Evolutionary conservation across 2,113 vertebrate species (phyloP), one percentile per base, ranked within the genome.

Genomic region (Silurus asotus): DNA sequence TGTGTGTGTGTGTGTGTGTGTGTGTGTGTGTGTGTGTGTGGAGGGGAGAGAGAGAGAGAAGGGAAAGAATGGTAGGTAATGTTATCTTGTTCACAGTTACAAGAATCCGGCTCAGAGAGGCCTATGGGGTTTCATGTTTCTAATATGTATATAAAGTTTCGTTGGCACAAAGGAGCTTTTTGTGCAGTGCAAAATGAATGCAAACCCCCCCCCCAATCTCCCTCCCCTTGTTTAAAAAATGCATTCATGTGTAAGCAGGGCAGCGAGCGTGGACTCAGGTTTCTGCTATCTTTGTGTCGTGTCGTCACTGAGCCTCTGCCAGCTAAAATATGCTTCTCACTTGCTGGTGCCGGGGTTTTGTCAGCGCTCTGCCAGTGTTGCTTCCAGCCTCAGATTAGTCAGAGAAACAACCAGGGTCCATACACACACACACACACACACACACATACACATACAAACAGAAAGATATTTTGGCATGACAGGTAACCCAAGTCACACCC

Each of bases 101-200:
- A 95, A 96, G 94, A 95, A 95, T 95, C 93, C 94, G 91, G 92
- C 93, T 93, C 85, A 88, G 90, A 89, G 91, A 92, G 93, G 92
- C 93, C 91, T 80, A 75, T 89, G 89, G 91, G 90, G 95, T 96
- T 95, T 96, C 93, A 69, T 90, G 92, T 96, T 95, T 95, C 95
- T 95, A 95, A 96, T 95, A 96, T 96, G 95, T 94, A 95, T 96
- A 96, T 96, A 95, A 95, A 95, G 95, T 96, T 95, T 96, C 95
- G 92, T 88, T 91, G 58, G 93, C 94, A 95, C 95, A 96, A 95
- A 93, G 90, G 93, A 87, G 90, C 94, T 95, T 95, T 95, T 96
- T 95, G 81, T 96, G 92, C 92, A 61, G 91, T 88, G 93, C 93
- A 94, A 93, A 95, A 94, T 93, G 93, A 95, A 94, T 93, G 88